Base-by-base conservation (phyloP, 2,113 vertebrate species). In the Dromaius novaehollandiae region DNA sequence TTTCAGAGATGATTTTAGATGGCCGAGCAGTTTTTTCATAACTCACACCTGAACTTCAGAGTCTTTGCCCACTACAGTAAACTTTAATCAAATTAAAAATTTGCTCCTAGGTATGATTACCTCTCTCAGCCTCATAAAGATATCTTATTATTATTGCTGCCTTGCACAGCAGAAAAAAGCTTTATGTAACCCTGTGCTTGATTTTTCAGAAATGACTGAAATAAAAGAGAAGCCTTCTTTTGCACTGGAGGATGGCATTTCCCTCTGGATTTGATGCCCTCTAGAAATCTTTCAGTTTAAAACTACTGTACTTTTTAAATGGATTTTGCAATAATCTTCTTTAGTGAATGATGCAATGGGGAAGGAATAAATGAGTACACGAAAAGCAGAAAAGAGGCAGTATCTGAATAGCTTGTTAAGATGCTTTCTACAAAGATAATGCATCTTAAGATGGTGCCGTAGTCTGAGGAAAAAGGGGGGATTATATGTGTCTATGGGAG, bases 221-320 rank as follows among this genome's bases (percentile, higher is more conserved):
- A 95, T 94, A 91, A 82, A 93, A 92, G 63, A 95, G 17, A 19
- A 91, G 80, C 79, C 75, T 83, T 95, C 24, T 3, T 96, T 96
- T 95, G 70, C 94, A 92, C 66, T 87, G 89, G 88, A 96, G 80
- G 92, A 93, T 88, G 42, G 92, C 75, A 93, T 97, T 97, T 96
- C 93, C 91, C 90, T 93, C 93, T 95, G 90, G 96, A 93, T 97
- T 97, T 96, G 88, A 89, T 97, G 96, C 95, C 97, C 90, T 91
- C 94, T 95, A 97, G 91, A 95, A 94, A 95, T 95, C 91, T 96
- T 97, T 95, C 95, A 91, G 56, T n/a, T 89, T 90, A 96, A 94
- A 97, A 91, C 78, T 73, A 79, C 86, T 86, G n/a, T 84, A 60
- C 38, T 95, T 96, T 97, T 93, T 3, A 90, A 96, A 96, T 80